A percentile compares a stretch with the other conserved stretches of the same genome.
These are phyloP conservation scores for Gadus macrocephalus DNA, from an alignment of 2,113 vertebrate genomes.

Conservation along the genomic window DNA sequence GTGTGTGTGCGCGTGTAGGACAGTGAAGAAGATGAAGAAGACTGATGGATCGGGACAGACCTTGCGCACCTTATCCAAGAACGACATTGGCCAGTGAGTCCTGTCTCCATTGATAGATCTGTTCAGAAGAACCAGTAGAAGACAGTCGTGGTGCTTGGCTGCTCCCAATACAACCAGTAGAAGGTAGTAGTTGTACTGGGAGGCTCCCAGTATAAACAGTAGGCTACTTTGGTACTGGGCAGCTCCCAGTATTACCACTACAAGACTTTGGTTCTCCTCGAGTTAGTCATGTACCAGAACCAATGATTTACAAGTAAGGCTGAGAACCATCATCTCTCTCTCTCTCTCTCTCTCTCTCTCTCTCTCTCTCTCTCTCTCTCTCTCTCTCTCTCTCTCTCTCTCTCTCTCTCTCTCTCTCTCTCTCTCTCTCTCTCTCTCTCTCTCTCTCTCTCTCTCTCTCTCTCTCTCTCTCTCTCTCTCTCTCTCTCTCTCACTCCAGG, in stretches of 20 bases:
- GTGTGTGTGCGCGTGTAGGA: slow-evolving; percentile 68
- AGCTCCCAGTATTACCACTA: no score
- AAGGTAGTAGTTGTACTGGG: no score
- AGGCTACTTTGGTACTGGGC: no score
- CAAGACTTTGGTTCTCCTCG: no score
- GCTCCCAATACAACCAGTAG: no score
- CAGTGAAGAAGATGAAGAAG: no score
- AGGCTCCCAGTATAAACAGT: no score
- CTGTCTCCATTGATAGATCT: neutral
- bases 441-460: slow-evolving; percentile 3
- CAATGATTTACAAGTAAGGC: no score
- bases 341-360: slow-evolving; percentile 7
- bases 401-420: slow-evolving; percentile 5
- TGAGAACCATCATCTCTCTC: neutral
- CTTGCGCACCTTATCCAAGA: slow-evolving; percentile 1
- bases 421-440: slow-evolving; percentile 4
- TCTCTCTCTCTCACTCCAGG: slow-evolving; percentile 50
- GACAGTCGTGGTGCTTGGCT: no score
- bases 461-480: slow-evolving; percentile 7
- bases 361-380: slow-evolving; percentile 2
- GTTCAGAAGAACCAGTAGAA: no score
- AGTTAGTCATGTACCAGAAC: no score
- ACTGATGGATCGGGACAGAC: neutral
- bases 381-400: neutral
- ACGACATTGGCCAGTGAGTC: slow-evolving; percentile 39